Conservation (phyloP, 2,797 vertebrate genomes). For the Apodemus agrarius region DNA sequence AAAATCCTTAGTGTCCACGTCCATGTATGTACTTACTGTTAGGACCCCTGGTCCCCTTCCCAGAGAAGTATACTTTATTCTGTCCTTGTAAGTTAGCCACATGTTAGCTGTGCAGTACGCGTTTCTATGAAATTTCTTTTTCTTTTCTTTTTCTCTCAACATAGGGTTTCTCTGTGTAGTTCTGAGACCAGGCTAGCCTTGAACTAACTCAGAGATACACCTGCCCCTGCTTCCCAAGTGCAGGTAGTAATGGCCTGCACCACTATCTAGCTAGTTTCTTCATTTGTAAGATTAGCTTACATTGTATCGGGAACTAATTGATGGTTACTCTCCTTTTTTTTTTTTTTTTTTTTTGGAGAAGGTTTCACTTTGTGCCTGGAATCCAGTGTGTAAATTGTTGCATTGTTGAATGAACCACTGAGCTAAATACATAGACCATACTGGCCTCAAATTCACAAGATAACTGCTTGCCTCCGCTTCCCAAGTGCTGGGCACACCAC, state of each 20-base stretch:
- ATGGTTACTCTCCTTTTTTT: background rate
- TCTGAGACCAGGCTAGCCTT: background rate
- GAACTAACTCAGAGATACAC: background rate
- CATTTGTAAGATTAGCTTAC: background rate
- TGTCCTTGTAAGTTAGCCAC: background rate
- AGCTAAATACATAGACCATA: background rate
- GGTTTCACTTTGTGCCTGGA: background rate
- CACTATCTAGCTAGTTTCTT: background rate
- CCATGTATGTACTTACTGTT: background rate
- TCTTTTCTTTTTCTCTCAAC: background rate
- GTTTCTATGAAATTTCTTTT: background rate
- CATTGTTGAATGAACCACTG: background rate
- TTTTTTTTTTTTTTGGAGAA: background rate
- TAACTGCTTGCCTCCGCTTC: background rate
- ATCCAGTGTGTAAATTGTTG: background rate
- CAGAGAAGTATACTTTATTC: background rate
- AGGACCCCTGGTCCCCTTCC: background rate
- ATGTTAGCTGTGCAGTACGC: background rate
- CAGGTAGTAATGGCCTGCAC: background rate
- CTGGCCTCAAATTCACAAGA: background rate
- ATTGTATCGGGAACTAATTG: background rate
- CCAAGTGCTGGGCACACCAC: no score
- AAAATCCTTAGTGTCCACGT: background rate
- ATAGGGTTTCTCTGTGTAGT: background rate
- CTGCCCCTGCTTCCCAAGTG: background rate